These are phyloP conservation scores for Ips nitidus DNA, from an alignment of 1,140 invertebrate species.

Conservation along the genomic window DNA sequence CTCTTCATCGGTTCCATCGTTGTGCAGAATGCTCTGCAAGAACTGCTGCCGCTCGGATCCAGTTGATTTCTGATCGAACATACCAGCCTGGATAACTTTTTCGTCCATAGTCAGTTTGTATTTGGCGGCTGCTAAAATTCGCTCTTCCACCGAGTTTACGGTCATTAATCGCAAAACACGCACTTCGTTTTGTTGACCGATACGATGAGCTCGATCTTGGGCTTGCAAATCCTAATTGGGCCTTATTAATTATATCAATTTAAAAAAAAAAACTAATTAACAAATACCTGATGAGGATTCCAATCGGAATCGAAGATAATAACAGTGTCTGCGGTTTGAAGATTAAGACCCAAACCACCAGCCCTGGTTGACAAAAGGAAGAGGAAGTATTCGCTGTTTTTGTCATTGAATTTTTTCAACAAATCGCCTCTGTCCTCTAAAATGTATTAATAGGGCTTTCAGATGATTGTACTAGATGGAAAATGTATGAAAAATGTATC, in stretches of 20 bases:
- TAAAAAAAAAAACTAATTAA: too few species aligned
- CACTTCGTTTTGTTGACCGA: conserved; percentile 98
- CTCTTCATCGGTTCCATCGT: conserved; percentile 92
- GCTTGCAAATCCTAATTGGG: conserved; percentile 98
- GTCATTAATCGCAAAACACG: conserved; percentile 97
- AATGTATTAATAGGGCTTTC: too few species aligned
- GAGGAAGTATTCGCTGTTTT: conserved; percentile 89
- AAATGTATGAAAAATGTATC: too few species aligned
- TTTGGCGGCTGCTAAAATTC: conserved; percentile 91
- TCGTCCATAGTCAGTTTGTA: conserved; percentile 98
- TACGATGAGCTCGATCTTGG: conserved; percentile 98
- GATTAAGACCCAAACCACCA: conserved; percentile 95
- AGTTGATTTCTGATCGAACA: conserved; percentile 99
- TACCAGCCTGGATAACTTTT: conserved; percentile 99
- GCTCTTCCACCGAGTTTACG: conserved; percentile 97
- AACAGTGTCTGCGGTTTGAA: conserved; percentile 98
- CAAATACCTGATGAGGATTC: conserved; percentile 98
- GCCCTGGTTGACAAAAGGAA: conserved; percentile 96
- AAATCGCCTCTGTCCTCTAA: conserved; percentile 92
- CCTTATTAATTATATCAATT: too few species aligned
- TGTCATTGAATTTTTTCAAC: conserved; percentile 89
- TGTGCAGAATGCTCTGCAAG: conserved; percentile 90
- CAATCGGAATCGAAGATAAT: conserved; percentile 99
- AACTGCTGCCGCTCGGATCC: conserved; percentile 95
- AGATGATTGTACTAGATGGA: too few species aligned